Percentiles rank a stretch among this genome's conserved stretches.
Evolutionary conservation across 2,797 vertebrate species (phyloP).

Genomic region (Pangasius sanitwongsei): DNA sequence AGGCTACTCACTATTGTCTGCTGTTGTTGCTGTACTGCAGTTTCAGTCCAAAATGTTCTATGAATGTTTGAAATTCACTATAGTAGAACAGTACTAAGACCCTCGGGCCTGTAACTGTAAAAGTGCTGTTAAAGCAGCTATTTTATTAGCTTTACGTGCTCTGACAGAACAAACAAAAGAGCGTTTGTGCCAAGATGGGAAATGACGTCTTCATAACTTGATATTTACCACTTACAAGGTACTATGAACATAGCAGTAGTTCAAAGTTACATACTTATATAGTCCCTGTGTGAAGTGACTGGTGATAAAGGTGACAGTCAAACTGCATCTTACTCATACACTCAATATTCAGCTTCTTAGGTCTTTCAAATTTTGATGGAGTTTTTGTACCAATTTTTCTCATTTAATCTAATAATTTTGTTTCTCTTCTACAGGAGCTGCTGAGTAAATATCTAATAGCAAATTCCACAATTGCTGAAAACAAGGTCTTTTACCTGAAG

Average conservation of each 20-base stretch:
- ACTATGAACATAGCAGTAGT: background rate
- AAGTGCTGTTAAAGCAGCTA: background rate
- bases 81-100: background rate
- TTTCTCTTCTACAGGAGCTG: slow-evolving; percentile 78
- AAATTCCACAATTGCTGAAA: slow-evolving; percentile 84
- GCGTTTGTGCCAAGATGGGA: background rate
- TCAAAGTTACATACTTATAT: background rate
- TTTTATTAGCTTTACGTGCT: background rate
- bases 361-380: background rate
- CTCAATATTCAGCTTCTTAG: background rate
- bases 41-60: background rate
- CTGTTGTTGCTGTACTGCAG: background rate
- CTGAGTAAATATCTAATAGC: slow-evolving; percentile 88
- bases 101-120: background rate
- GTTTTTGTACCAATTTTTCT: background rate
- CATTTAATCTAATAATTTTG: slow-evolving; percentile 43
- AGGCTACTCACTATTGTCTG: background rate
- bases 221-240: background rate
- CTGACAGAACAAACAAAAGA: background rate
- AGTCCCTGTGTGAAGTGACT: background rate
- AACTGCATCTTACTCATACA: background rate
- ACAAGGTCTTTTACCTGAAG: slow-evolving; percentile 98
- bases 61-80: background rate
- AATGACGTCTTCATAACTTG: background rate
- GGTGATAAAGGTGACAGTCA: background rate